These are phyloP conservation scores for Schizopygopsis malacanthus DNA, from an alignment of 2,797 vertebrate species.

Conservation along the genomic window DNA sequence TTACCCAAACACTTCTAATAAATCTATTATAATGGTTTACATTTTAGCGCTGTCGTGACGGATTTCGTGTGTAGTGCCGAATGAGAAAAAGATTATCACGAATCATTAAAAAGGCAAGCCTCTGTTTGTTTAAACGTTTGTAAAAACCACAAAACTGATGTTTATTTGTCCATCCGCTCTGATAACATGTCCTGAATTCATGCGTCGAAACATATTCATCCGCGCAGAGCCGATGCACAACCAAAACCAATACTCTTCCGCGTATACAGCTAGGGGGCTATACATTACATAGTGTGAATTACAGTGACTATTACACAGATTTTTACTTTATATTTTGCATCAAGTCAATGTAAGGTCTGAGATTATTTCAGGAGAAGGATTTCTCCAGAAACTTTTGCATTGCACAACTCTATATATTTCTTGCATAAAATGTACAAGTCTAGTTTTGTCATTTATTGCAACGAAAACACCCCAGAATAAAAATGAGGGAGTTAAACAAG, in stretches of 20 bases:
- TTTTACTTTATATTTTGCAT: neutral
- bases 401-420: neutral
- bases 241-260: neutral
- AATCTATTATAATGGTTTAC: neutral
- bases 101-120: neutral
- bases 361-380: neutral
- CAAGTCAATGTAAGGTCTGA: neutral
- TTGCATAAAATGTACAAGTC: neutral
- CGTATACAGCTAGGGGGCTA: neutral
- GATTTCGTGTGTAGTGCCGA: neutral
- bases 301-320: neutral
- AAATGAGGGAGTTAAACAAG: neutral
- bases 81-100: neutral
- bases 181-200: neutral
- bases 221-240: neutral
- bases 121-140: neutral
- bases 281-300: neutral
- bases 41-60: neutral
- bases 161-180: neutral
- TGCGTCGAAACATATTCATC: neutral
- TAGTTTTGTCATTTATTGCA: neutral
- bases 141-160: neutral
- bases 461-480: neutral
- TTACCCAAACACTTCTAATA: neutral
- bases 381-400: neutral